phyloP scores from a whole-genome alignment of 2,797 vertebrate species.

The Falco columbarius region DNA sequence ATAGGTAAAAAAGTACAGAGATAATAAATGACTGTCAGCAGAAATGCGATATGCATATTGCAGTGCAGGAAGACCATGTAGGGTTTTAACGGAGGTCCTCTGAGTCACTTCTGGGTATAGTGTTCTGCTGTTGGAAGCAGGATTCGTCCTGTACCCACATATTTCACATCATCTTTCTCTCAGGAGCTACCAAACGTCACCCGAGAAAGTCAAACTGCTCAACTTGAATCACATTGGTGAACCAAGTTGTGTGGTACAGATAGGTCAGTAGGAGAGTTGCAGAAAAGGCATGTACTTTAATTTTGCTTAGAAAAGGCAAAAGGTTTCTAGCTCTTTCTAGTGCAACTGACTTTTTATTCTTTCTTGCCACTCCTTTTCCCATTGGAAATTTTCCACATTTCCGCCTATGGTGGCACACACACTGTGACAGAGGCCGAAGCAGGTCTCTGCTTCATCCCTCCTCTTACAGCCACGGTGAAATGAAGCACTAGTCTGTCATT shows the following conservation, averaged over 20 bases:
- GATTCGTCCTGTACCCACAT: fast-evolving
- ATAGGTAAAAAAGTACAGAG: not conserved
- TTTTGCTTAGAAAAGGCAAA: not conserved
- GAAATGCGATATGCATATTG: not conserved
- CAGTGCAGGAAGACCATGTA: fast-evolving
- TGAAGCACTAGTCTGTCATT: fast-evolving
- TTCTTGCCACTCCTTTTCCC: conserved; percentile 5
- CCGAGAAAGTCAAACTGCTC: not conserved
- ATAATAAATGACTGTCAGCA: not conserved
- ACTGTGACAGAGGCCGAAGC: not conserved
- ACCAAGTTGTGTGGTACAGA: not conserved
- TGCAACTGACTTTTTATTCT: not conserved
- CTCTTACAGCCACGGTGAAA: not conserved
- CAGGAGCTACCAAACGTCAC: not conserved
- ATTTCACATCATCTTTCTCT: not conserved
- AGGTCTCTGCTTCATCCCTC: not conserved
- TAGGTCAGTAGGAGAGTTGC: fast-evolving
- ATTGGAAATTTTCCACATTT: not conserved
- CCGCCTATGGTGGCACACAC: not conserved
- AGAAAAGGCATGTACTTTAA: not conserved
- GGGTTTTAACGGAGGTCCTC: not conserved
- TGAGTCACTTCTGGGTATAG: not conserved
- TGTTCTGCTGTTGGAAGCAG: not conserved
- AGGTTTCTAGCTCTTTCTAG: not conserved
- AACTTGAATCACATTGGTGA: not conserved